Percentiles rank a stretch among this genome's conserved stretches.
phyloP scores from a whole-genome alignment of 1,140 invertebrate species.

The Papilio dardanus region DNA sequence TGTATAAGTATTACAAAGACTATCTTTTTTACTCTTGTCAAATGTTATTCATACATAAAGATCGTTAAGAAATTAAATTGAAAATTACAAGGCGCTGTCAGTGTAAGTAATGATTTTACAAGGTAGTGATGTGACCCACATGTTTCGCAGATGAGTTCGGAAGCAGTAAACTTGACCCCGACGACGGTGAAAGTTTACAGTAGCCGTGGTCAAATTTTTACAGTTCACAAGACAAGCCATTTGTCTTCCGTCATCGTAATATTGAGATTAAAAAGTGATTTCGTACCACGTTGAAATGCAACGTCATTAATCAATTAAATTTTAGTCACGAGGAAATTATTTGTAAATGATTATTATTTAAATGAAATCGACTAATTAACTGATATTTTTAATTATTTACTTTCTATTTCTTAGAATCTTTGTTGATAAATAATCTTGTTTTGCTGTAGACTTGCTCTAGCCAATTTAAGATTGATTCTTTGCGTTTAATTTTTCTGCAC shows the following conservation, averaged over 20 bases:
- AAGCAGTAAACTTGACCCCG: conserved; percentile 74
- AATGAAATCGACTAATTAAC: conserved; percentile 13
- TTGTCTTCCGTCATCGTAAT: conserved; percentile 43
- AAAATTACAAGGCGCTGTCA: conserved; percentile 64
- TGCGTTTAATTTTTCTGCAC: not conserved
- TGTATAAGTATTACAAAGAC: not conserved
- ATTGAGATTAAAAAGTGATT: conserved; percentile 31
- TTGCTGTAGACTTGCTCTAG: not conserved
- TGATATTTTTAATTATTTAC: not conserved
- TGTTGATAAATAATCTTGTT: not conserved
- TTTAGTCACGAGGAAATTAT: conserved; percentile 3
- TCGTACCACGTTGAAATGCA: not conserved
- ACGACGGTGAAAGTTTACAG: conserved; percentile 71
- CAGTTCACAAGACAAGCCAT: conserved; percentile 43
- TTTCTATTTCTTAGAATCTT: not conserved
- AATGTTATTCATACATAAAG: conserved; percentile 32
- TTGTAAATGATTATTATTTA: not conserved
- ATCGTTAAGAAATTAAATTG: conserved; percentile 52
- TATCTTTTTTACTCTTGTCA: conserved; percentile 32
- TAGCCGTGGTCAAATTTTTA: conserved; percentile 59
- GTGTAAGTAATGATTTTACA: conserved; percentile 64
- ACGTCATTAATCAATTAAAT: conserved; percentile 34
- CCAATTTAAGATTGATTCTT: not conserved
- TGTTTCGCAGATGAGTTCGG: conserved; percentile 52
- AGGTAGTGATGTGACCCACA: conserved; percentile 61